These are phyloP conservation scores for Acronicta alni DNA, from an alignment of 2,888 invertebrate genomes.

Conservation along the genomic window DNA sequence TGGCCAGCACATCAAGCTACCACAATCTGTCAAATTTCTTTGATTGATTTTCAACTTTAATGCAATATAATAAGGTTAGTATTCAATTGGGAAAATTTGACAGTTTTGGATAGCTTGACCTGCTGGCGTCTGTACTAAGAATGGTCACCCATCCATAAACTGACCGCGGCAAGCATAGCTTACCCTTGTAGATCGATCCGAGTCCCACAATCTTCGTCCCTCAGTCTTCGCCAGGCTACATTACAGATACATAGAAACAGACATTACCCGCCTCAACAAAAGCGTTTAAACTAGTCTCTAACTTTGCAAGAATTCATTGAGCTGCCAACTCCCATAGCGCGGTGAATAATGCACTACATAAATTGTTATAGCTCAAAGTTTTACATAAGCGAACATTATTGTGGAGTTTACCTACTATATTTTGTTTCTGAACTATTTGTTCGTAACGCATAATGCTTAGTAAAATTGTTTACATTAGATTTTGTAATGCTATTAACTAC, in stretches of 20 bases:
- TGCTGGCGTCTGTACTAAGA: no score
- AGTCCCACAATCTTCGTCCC: no score
- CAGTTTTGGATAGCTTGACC: no score
- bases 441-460: not conserved
- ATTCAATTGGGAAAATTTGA: no score
- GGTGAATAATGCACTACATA: conserved; percentile 39
- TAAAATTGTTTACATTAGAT: not conserved
- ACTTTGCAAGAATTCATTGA: conserved; percentile 44
- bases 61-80: no score
- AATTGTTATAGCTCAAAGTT: conserved; percentile 40
- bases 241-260: conserved; percentile 7
- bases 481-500: not conserved
- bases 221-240: no score
- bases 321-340: conserved; percentile 35
- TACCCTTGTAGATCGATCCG: no score
- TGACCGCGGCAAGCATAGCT: no score
- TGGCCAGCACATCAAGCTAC: no score
- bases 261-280: conserved; percentile 27
- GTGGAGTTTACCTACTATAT: conserved; percentile 4
- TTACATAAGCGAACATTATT: conserved; percentile 27
- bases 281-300: conserved; percentile 32
- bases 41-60: no score
- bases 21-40: no score
- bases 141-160: no score
- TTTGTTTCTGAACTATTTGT: conserved; percentile 16